Base-by-base conservation (phyloP, 2,888 invertebrate species). In the Noctua janthina region DNA sequence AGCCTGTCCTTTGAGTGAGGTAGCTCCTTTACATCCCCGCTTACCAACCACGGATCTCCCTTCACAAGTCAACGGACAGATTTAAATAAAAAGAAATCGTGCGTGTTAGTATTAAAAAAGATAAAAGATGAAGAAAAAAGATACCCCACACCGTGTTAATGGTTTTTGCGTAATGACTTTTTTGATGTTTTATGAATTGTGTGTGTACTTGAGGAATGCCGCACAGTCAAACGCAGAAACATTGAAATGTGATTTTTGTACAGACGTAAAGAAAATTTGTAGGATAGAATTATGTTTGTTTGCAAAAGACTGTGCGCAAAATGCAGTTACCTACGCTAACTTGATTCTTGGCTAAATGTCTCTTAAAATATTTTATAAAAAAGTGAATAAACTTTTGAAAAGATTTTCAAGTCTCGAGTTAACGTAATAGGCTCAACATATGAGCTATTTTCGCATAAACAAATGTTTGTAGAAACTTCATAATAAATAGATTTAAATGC, bases 1-100 rank as follows among this genome's bases (percentile, higher is more conserved):
- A 92, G 91, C 88, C 90, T 87, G 91, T 92, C 93, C 94, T 94
- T 94, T 92, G 91, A 94, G 93, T 94, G 94, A 95, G 94, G 91
- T 73, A 89, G 91, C 91, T 91, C 93, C 93, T 94, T 93, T 87
- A 87, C 79, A 83, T 76, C 76, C 76, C 82, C 87, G 87, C 91
- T 94, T 93, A 90, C 84, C 90, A 88, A 92, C 87, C 90, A 89
- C 87, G 89, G 90, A 91, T 92, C 91, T 85, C 76, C 82, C 83
- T 89, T 90, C 71, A 89, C 91, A 90, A 90, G 87, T 89, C 88
- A 91, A 91, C 85, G 86, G 59, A 71, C 72, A 82, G 77, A 86
- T 92, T 92, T 93, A 91, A 91, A 90, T 91, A 79, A 76, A 83
- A 85, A 79, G 76, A 86, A 87, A 86, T 78, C 84, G 87, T 89